These are phyloP conservation scores for Ceraclea dissimilis DNA, from an alignment of 2,888 invertebrate species.

Conservation along the genomic window DNA sequence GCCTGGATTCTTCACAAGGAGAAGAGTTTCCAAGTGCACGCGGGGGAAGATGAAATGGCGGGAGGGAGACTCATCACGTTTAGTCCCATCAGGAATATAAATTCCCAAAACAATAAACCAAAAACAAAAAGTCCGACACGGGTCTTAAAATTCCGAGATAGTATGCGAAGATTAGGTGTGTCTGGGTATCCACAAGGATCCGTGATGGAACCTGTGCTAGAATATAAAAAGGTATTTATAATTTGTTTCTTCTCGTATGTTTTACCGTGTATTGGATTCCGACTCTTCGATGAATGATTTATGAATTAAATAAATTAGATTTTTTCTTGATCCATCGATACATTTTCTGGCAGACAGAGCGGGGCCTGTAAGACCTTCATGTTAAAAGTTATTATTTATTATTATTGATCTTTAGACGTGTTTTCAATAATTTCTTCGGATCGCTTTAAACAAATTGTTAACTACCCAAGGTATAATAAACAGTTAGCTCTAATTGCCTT, in stretches of 20 bases:
- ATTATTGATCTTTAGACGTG: neutral
- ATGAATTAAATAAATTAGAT: neutral
- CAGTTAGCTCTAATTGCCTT: neutral
- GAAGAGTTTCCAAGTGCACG: neutral
- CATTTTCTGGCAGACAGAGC: constrained; percentile 13
- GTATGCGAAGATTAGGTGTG: neutral
- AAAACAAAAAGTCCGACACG: constrained; percentile 6
- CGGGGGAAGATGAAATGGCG: neutral
- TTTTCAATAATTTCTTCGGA: constrained; percentile 8
- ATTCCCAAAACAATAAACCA: constrained; percentile 4
- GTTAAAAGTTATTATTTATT: neutral
- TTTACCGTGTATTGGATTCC: neutral
- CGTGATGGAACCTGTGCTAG: neutral
- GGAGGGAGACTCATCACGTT: constrained; percentile 3
- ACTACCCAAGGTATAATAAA: neutral
- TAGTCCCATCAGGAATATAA: neutral
- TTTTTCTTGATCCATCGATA: neutral
- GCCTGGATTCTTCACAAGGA: neutral
- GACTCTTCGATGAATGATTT: neutral
- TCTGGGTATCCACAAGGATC: neutral
- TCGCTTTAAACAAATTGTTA: constrained; percentile 8
- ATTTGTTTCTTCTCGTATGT: neutral
- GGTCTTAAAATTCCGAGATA: constrained; percentile 4
- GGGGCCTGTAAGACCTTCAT: constrained; percentile 12
- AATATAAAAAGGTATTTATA: neutral